Conservation (phyloP, 1,140 invertebrate species). For the Cotesia typhae region DNA sequence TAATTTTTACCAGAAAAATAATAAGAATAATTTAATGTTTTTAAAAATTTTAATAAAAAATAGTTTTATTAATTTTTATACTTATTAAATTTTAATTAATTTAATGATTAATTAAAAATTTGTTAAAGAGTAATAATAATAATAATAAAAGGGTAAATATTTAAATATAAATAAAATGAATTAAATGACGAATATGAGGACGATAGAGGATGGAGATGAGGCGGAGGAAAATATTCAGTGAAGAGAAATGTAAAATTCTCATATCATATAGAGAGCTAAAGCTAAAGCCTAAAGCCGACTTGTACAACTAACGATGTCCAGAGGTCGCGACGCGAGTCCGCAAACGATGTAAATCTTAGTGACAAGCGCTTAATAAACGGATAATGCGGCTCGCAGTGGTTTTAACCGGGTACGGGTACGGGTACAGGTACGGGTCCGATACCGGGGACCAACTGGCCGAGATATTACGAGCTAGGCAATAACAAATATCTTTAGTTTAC, state of each 20-base stretch:
- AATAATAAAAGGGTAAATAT: constrained; percentile 29
- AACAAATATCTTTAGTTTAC: constrained; percentile 32
- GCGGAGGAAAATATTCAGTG: neutral
- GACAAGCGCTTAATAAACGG: constrained; percentile 45
- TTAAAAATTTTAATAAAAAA: too few species aligned
- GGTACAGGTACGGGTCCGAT: neutral
- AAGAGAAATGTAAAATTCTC: constrained; percentile 29
- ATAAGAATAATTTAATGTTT: too few species aligned
- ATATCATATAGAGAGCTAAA: neutral
- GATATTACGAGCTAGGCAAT: constrained; percentile 36
- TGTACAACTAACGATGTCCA: constrained; percentile 37
- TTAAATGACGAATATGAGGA: constrained; percentile 10
- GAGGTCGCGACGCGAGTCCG: constrained; percentile 33
- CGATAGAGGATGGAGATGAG: neutral
- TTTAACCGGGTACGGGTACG: constrained; percentile 21
- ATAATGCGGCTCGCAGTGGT: constrained; percentile 37
- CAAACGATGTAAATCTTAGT: constrained; percentile 43
- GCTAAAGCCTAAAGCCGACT: constrained; percentile 14
- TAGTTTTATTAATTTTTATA: too few species aligned
- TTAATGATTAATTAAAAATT: too few species aligned
- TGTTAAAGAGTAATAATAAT: constrained; percentile 29
- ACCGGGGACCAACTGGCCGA: constrained; percentile 32
- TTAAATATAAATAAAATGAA: constrained; percentile 8
- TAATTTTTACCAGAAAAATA: too few species aligned
- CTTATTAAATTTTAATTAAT: too few species aligned